A percentile compares a stretch with the other conserved stretches of the same genome.
Evolutionary conservation across 2,797 vertebrate species (phyloP).

Genomic region (Lagocephalus sceleratus): DNA sequence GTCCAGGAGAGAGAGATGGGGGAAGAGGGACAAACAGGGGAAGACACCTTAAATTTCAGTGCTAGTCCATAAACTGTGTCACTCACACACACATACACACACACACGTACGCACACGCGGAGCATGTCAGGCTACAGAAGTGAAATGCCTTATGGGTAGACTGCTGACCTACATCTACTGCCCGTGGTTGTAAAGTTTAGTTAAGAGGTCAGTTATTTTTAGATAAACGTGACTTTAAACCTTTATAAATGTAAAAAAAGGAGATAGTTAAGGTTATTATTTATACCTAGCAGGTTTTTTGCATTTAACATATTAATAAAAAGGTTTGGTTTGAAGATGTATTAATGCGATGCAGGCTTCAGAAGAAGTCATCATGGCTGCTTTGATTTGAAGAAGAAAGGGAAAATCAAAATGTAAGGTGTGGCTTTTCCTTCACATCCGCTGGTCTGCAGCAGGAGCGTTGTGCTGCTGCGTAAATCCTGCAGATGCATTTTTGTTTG

Average conservation of each 20-base stretch:
- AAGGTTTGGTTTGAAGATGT: too few species aligned
- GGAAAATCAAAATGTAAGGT: neutral
- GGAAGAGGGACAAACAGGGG: conserved; percentile 27
- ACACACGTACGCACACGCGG: conserved; percentile 4
- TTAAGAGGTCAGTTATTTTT: conserved; percentile 4
- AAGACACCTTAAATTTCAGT: conserved; percentile 54
- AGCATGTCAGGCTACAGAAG: conserved; percentile 10
- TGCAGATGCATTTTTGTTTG: conserved; percentile 11
- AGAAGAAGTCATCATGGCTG: too few species aligned
- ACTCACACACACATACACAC: neutral
- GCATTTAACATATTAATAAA: too few species aligned
- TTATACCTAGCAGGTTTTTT: too few species aligned
- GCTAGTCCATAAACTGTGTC: conserved; percentile 27
- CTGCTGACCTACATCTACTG: conserved; percentile 52
- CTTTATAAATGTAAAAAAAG: too few species aligned
- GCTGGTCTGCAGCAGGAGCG: neutral
- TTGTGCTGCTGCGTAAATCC: conserved; percentile 1
- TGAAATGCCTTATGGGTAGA: conserved; percentile 20
- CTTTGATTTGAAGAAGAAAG: neutral
- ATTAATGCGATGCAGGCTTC: too few species aligned
- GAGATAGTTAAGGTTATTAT: too few species aligned
- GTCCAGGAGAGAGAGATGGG: conserved; percentile 2
- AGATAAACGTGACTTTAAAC: too few species aligned
- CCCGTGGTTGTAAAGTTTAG: neutral
- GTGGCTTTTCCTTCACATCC: neutral